Conservation (phyloP, 2,113 vertebrate genomes). For the Tetraodon nigroviridis region DNA sequence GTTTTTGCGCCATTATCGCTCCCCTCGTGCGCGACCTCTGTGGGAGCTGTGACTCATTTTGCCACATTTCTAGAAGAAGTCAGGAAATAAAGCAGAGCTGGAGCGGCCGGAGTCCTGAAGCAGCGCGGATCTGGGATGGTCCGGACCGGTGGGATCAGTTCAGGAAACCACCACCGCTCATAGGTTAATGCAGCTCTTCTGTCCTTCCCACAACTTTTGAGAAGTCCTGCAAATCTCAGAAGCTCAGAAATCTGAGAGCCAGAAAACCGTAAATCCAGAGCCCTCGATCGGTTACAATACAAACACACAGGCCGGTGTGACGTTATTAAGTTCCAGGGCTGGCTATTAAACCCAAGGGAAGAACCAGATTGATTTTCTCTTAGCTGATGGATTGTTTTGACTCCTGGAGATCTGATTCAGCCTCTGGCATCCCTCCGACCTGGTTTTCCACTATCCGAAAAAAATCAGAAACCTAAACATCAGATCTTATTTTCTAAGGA, state of each 20-base stretch:
- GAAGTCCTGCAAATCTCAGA: conserved; percentile 27
- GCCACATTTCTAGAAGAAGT: conserved; percentile 26
- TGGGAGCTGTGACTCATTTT: conserved; percentile 14
- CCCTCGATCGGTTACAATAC: conserved; percentile 23
- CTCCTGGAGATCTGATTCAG: conserved; percentile 55
- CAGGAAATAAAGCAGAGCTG: conserved; percentile 14
- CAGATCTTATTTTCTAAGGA: conserved; percentile 42
- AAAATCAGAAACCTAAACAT: too few species aligned
- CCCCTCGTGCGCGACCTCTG: conserved; percentile 21
- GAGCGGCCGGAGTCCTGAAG: not conserved
- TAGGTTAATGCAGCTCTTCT: conserved; percentile 36
- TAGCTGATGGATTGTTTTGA: conserved; percentile 47
- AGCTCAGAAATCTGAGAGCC: conserved; percentile 33
- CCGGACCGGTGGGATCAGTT: conserved; percentile 42
- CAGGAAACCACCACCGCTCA: conserved; percentile 37
- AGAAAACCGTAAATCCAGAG: conserved; percentile 38
- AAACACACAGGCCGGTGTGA: conserved; percentile 27
- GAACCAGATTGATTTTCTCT: conserved; percentile 41
- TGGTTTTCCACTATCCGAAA: conserved; percentile 17
- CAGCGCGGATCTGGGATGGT: conserved; percentile 41
- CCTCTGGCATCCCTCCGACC: conserved; percentile 41
- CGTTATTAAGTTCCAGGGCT: conserved; percentile 38
- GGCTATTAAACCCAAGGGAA: conserved; percentile 31
- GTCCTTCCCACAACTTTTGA: conserved; percentile 43
- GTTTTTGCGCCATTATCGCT: conserved; percentile 65